These are phyloP conservation scores for Strigamia crassipes DNA, from an alignment of 2,888 invertebrate species.

Conservation along the genomic window DNA sequence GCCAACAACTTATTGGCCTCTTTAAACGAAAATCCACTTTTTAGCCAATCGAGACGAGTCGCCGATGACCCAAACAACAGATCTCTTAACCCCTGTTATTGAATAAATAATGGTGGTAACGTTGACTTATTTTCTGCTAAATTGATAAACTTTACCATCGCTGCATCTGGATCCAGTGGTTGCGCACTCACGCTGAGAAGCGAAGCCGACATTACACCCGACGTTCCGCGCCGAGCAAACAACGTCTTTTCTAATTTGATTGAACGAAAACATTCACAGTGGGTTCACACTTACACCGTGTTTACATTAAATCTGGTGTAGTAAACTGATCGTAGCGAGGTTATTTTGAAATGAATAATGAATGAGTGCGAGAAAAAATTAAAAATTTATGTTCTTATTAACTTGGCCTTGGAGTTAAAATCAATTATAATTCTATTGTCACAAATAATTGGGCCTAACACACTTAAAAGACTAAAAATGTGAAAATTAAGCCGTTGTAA, in stretches of 20 bases:
- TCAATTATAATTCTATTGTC: neutral
- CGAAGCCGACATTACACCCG: neutral
- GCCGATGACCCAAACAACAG: neutral
- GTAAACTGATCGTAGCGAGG: neutral
- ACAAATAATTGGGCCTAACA: neutral
- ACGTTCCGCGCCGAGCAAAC: neutral
- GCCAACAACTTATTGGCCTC: conserved; percentile 13
- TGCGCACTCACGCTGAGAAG: neutral
- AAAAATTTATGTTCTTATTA: neutral
- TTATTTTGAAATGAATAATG: neutral
- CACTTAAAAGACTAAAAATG: too few relatives aligned
- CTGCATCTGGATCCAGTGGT: neutral
- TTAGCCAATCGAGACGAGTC: conserved; percentile 14
- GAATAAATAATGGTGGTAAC: neutral
- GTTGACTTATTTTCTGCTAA: neutral
- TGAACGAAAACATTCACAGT: neutral
- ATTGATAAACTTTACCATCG: neutral
- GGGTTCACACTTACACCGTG: neutral
- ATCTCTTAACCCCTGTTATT: conserved; percentile 14
- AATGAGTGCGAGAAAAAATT: neutral
- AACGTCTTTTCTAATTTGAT: neutral
- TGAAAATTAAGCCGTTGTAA: too few relatives aligned
- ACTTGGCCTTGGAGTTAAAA: neutral
- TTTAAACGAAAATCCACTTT: conserved; percentile 11
- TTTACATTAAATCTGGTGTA: neutral